These are phyloP conservation scores for Porites cylindrica DNA, from an alignment of 92 coral and sea anemone genomes.

Conservation along the genomic window DNA sequence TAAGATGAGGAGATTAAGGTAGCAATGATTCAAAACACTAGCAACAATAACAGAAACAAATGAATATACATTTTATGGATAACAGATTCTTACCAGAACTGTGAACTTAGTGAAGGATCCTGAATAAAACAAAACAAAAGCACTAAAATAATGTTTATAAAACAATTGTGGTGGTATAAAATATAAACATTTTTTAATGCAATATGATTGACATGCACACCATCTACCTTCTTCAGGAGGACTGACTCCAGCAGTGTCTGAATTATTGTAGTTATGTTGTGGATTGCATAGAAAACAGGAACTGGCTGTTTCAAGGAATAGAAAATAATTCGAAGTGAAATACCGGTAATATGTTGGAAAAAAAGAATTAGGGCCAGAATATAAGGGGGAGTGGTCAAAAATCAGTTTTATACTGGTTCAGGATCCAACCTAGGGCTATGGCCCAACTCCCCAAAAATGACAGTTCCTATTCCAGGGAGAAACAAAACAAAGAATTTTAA, in stretches of 20 bases:
- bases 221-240: slow-evolving; percentile 67
- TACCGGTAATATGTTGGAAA: neutral
- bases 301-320: slow-evolving; percentile 63
- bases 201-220: too few species aligned
- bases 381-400: too few species aligned
- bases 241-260: slow-evolving; percentile 61
- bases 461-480: too few species aligned
- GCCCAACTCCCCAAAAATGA: too few species aligned
- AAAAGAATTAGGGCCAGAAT: neutral
- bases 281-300: slow-evolving; percentile 83
- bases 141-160: too few species aligned
- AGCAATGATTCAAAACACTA: neutral
- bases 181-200: neutral
- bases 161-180: neutral
- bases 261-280: slow-evolving; percentile 56
- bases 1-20: neutral
- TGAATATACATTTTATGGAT: neutral
- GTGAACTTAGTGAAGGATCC: slow-evolving; percentile 35
- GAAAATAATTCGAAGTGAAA: neutral
- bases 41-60: neutral
- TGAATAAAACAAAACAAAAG: neutral
- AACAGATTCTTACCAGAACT: slow-evolving; percentile 17
- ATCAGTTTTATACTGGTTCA: too few species aligned
- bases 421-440: too few species aligned
- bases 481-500: too few species aligned